Base-by-base conservation (phyloP, 2,888 invertebrate species). In the Venusia cambrica region DNA sequence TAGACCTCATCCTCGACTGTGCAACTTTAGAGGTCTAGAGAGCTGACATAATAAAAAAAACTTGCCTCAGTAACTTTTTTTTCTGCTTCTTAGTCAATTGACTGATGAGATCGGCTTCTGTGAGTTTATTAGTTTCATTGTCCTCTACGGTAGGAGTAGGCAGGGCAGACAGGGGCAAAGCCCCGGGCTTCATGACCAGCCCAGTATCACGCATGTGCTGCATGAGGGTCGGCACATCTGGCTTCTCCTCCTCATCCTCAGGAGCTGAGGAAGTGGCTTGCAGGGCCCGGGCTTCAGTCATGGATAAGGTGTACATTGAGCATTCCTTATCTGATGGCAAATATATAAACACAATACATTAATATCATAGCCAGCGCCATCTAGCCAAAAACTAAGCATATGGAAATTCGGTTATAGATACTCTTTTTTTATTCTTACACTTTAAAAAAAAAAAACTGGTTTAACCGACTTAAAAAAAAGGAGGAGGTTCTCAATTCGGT, bases 201-300 rank as follows among this genome's bases (percentile, higher is more conserved):
- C 98, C 98, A 71, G 96, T 96, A 59, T 97, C 96, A 51, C 94
- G 89, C 96, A 98, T 96, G 65, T 97, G 96, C 53, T 94, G 93
- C 67, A 97, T 93, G 31, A 98, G 70, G 48, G 92, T 89, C 20
- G 92, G 89, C 15, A 91, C 90, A 51, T 89, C 87, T 2, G 81
- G 83, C 31, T 90, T 87, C 47, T 90, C 90, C 44, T 89, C 81
- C 41, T 87, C 77, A 36, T 88, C 96, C 73, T 94, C 94, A 44
- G 92, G 89, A 40, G 90, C 81, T 20, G 37, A 83, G 18, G 93
- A 89, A 7, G 47, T 38, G 10, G 93, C 90, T 66, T 93, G 93
- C 6, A 92, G 69, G 19, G 93, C 93, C 48, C 94, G 89, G 1
- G 94, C 94, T 50, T 93, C 94, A 65, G 93, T 94, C 92, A 93